These are phyloP conservation scores for Globicephala melas DNA, from an alignment of 2,113 vertebrate genomes.

Conservation along the genomic window DNA sequence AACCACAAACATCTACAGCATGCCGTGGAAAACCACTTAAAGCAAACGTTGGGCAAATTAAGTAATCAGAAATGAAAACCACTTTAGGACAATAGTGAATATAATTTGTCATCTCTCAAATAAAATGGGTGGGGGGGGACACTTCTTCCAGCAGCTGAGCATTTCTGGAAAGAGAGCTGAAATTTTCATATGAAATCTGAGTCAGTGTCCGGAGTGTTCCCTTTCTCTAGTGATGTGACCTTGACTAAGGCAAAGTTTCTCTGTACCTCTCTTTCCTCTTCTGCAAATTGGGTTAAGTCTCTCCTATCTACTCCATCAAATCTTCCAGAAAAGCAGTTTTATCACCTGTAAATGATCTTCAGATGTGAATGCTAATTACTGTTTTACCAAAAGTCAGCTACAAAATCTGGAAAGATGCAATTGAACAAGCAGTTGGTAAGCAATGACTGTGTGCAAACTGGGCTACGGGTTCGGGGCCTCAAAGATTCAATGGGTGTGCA, in stretches of 20 bases:
- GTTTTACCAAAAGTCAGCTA: not conserved
- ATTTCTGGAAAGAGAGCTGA: not conserved
- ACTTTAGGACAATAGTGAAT: constrained; percentile 62
- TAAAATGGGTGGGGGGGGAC: not conserved
- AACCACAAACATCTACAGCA: constrained; percentile 73
- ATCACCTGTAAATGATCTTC: not conserved
- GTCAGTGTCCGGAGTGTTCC: fast-evolving
- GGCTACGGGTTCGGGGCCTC: fast-evolving
- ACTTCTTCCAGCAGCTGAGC: not conserved
- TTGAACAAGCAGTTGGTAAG: not conserved
- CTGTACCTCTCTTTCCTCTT: not conserved
- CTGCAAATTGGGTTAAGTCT: not conserved
- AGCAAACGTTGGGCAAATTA: constrained; percentile 72
- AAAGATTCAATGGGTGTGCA: fast-evolving
- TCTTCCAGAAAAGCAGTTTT: not conserved
- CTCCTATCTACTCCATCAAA: fast-evolving
- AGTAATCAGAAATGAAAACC: constrained; percentile 80
- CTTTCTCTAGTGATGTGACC: fast-evolving
- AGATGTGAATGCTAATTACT: not conserved
- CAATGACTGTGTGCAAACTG: fast-evolving
- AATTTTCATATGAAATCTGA: not conserved
- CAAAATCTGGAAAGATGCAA: not conserved
- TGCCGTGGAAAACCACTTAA: constrained; percentile 73
- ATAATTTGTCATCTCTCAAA: constrained; percentile 63
- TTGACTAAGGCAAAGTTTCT: not conserved